A percentile compares a stretch with the other conserved stretches of the same genome.
These are phyloP conservation scores for Trinorchestia longiramus DNA, from an alignment of 1,140 invertebrate genomes.

Conservation along the genomic window DNA sequence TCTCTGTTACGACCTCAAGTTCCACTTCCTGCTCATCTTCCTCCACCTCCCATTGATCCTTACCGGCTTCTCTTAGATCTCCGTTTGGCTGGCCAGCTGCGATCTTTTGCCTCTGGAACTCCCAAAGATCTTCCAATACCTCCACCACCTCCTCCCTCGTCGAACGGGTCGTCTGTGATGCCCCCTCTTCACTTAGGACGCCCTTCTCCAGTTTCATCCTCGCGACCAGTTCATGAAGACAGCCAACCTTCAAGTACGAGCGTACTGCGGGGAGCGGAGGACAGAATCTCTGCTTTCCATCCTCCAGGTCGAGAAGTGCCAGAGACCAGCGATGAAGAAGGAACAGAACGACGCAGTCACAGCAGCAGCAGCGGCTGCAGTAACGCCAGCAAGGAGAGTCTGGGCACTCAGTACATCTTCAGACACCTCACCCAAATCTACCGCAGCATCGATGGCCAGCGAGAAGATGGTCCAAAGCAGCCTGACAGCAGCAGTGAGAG, in stretches of 20 bases:
- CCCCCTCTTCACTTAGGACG: slow-evolving; percentile 53
- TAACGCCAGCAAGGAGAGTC: slow-evolving; percentile 63
- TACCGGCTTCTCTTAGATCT: slow-evolving; percentile 65
- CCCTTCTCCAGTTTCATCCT: slow-evolving; percentile 58
- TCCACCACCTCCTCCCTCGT: slow-evolving; percentile 58
- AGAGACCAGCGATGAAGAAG: slow-evolving; percentile 66
- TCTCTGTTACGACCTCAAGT: slow-evolving; percentile 65
- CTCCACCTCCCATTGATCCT: slow-evolving; percentile 64
- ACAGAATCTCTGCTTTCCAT: slow-evolving; percentile 64
- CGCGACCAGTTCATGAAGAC: slow-evolving; percentile 60
- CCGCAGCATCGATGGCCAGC: slow-evolving; percentile 64
- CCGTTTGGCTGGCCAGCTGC: slow-evolving; percentile 63
- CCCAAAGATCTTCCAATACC: slow-evolving; percentile 56
- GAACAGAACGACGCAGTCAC: slow-evolving; percentile 59
- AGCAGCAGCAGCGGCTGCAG: slow-evolving; percentile 64
- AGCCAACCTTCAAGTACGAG: slow-evolving; percentile 58
- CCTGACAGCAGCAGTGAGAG: slow-evolving; percentile 45
- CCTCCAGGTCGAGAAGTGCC: slow-evolving; percentile 62
- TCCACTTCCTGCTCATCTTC: slow-evolving; percentile 64
- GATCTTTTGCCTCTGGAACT: slow-evolving; percentile 62
- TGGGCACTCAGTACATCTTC: slow-evolving; percentile 66
- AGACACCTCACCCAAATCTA: slow-evolving; percentile 65
- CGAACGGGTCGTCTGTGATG: neutral
- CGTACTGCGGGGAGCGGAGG: slow-evolving; percentile 61
- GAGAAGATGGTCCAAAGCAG: slow-evolving; percentile 57